phyloP scores from a whole-genome alignment of 1,140 invertebrate genomes.

The Bombus pascuorum region DNA sequence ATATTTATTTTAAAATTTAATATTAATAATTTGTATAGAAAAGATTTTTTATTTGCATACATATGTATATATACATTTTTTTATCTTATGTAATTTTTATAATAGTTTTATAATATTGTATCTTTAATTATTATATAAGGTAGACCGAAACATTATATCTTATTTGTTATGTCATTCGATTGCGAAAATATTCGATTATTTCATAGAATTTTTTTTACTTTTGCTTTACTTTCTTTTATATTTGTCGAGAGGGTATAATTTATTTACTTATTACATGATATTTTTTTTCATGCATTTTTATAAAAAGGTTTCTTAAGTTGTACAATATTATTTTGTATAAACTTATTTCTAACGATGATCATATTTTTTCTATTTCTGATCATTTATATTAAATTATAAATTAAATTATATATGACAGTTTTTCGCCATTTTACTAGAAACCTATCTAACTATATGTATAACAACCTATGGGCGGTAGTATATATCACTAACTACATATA shows the following conservation, averaged over 20 bases:
- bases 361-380: neutral
- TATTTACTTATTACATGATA: neutral
- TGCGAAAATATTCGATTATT: neutral
- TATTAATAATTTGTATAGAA: no score
- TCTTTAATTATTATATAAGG: no score
- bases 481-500: neutral
- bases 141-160: neutral
- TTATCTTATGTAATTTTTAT: no score
- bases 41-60: no score
- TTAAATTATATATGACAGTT: neutral
- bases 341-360: neutral
- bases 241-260: no score
- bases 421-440: neutral
- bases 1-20: no score
- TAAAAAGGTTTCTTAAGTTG: neutral
- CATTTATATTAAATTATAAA: neutral
- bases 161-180: neutral
- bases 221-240: no score
- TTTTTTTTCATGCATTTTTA: neutral
- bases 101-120: neutral
- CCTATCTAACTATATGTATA: no score
- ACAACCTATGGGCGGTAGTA: no score
- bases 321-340: neutral
- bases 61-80: no score
- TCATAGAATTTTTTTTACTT: neutral